Evolutionary conservation across 2,113 vertebrate species (phyloP).

Genomic region (Corythoichthys haematopterus): DNA sequence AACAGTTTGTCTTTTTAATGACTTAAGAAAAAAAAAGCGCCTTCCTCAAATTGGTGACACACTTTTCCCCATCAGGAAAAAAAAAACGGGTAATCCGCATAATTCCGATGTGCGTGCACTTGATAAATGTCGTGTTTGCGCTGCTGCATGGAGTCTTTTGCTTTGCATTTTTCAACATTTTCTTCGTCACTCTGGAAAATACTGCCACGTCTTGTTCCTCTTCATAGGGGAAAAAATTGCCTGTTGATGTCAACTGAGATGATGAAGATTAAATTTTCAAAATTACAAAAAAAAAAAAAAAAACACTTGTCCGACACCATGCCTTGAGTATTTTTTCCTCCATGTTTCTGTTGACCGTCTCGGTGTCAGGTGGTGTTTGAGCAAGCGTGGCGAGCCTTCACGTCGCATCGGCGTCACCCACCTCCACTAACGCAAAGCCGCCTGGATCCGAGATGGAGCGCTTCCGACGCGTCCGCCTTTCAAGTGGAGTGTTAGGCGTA

Average conservation of each 20-base stretch:
- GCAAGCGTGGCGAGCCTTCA: conserved; percentile 29
- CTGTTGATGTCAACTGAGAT: conserved; percentile 41
- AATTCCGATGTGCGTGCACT: neutral
- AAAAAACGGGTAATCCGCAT: neutral
- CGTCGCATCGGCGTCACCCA: conserved; percentile 61
- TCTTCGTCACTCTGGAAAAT: conserved; percentile 44
- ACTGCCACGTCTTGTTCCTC: conserved; percentile 35
- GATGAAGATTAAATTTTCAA: conserved; percentile 11
- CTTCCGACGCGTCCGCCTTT: conserved; percentile 34
- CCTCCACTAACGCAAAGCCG: conserved; percentile 28
- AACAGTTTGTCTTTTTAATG: neutral
- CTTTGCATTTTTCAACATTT: conserved; percentile 44
- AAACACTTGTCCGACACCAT: conserved; percentile 33
- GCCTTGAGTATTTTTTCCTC: conserved; percentile 1
- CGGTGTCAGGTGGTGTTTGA: conserved; percentile 30
- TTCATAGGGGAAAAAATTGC: conserved; percentile 19
- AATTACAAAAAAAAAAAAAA: conserved; percentile 3
- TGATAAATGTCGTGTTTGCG: neutral
- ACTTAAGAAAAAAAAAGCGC: neutral
- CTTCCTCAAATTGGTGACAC: neutral
- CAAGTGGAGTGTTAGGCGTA: conserved; percentile 27
- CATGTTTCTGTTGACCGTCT: conserved; percentile 15
- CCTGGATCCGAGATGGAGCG: conserved; percentile 48
- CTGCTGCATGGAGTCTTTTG: neutral
- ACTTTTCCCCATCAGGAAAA: neutral